Base-by-base conservation (phyloP, 2,113 vertebrate species). In the Bungarus multicinctus region DNA sequence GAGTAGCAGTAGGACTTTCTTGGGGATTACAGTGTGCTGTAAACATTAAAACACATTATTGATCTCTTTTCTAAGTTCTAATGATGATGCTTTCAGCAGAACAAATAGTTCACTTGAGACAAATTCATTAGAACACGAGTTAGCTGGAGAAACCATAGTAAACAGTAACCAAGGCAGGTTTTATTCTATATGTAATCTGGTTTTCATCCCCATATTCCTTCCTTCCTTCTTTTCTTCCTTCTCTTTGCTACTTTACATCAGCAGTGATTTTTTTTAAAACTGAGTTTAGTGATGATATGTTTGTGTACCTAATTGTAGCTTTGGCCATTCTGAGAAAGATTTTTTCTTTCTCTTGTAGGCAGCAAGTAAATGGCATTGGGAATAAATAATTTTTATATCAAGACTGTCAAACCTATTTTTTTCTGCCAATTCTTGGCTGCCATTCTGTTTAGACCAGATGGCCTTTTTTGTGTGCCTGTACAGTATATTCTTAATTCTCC, bases 361-460 rank as follows among this genome's bases (percentile, higher is more conserved):
- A 86, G 23, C 22, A 30, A 86, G 85, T 91, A 57, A 55, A 57
- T 55, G 8, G n/a, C 25, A 55, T 3, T 45, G 12, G 90, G 74
- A 91, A 85, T 86, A 85, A 45, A 54, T 55, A 22, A 2, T 58
- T 86, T 85, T 57, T 55, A 91, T 55, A 43, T 86, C 74, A 86
- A 85, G 91, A 93, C 95, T 96, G 89, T 96, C 81, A 96, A 96
- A 94, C n/a, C 30, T 93, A 39, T 95, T 95, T 94, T 92, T 87
- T 95, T 95, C 88, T 95, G 86, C 89, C 93, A 96, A 20, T 93
- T 96, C 55, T 95, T 97, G 96, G 95, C 94, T 81, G 74, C 57
- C 94, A 93, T 95, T 97, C 8, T 94, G 53, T 89, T 96, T 95
- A 95, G 87, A 95, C 88, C 95, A 97, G 95, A 97, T 97, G 94